Base-by-base conservation (phyloP, 2,113 vertebrate species). In the Hypocryptadius cinnamomeus region DNA sequence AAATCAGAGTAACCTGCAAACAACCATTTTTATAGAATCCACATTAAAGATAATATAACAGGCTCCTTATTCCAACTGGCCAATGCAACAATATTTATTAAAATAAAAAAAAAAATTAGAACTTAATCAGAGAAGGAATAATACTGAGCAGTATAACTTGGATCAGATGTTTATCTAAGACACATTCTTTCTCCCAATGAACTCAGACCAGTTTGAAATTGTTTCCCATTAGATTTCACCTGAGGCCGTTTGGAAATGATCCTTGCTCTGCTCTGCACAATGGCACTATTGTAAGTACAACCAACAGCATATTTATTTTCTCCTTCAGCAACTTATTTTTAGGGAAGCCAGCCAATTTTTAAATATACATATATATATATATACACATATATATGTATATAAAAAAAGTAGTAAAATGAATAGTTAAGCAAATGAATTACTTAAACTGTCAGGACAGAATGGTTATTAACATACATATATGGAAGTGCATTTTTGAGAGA, bases 151-250 rank as follows among this genome's bases (percentile, higher is more conserved):
- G 74, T 93, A 71, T 97, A 98, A 98, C 96, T 87, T 95, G 94
- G 93, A 97, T 98, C 97, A 97, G 97, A 98, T 98, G 97, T 97
- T 97, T 97, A 97, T 96, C 96, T 97, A 97, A 97, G 96, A 96
- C 94, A 4, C 93, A 97, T 97, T 97, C 92, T 96, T 97, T 96
- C 91, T 92, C 95, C 94, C 93, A 96, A 68, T 93, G 96, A 98
- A 96, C 94, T 97, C 92, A 90, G 92, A 95, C 82, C 92, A 95
- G 96, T 97, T 95, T 95, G 93, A 97, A 97, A 98, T 97, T 96
- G 94, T 94, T 98, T 97, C 96, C 96, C 96, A 97, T 97, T 98
- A 97, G 96, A 96, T 97, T 98, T 97, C 96, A 98, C 97, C 96
- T 97, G 95, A 97, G 97, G 97, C 97, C 37, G 15, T 97, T 97